These are phyloP conservation scores for Aythya baeri DNA, from an alignment of 2,113 vertebrate species.

Conservation along the genomic window DNA sequence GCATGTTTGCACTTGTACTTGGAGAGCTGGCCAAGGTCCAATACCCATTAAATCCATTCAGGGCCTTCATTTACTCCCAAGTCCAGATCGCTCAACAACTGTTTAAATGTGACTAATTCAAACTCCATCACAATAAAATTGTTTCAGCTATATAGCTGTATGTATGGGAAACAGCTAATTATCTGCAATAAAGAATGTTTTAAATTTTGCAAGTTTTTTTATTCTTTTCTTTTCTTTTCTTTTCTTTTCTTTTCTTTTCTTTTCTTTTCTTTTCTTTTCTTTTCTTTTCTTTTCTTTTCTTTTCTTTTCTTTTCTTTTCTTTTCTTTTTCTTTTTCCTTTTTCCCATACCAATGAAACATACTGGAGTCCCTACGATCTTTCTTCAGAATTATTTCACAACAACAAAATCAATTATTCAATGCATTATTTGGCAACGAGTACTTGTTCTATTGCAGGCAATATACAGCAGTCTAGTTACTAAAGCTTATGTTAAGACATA, in stretches of 20 bases:
- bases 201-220: background rate
- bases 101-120: background rate
- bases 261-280: no score
- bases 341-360: background rate
- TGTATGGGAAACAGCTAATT: background rate
- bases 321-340: background rate
- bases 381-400: background rate
- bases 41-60: background rate
- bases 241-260: no score
- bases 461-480: background rate
- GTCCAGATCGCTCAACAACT: background rate
- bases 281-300: no score
- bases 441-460: background rate
- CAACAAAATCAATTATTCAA: background rate
- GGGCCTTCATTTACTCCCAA: background rate
- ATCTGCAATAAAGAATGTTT: background rate
- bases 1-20: background rate
- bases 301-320: no score
- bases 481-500: background rate
- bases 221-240: background rate
- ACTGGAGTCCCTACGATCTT: background rate
- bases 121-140: background rate
- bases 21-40: background rate
- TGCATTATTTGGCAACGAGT: background rate
- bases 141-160: background rate